phyloP scores from a whole-genome alignment of 2,888 invertebrate species.

The Prenolepis imparis region DNA sequence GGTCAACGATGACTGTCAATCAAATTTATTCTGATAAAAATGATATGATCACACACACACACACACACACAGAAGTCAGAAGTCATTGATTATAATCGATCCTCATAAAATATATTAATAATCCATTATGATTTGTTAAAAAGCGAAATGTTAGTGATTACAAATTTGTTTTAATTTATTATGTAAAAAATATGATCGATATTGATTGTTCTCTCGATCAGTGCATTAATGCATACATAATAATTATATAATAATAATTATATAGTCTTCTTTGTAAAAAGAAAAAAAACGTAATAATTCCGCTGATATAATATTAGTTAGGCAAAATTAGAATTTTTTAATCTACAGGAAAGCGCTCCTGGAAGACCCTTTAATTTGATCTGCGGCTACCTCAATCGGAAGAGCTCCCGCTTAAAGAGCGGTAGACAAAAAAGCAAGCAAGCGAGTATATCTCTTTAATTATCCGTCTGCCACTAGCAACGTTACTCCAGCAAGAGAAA shows the following conservation, averaged over 20 bases:
- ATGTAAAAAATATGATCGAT: neutral
- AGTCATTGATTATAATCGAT: conserved; percentile 33
- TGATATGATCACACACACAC: too few relatives aligned
- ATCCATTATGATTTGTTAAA: neutral
- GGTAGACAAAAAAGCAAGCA: conserved; percentile 14
- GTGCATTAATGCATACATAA: neutral
- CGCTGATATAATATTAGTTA: neutral
- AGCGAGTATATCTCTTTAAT: conserved; percentile 45
- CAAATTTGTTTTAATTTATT: neutral
- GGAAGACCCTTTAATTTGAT: neutral
- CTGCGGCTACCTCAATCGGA: conserved; percentile 46
- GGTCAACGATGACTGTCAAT: neutral
- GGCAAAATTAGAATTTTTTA: neutral
- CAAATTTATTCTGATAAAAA: neutral
- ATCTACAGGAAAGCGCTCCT: neutral
- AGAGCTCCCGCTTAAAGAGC: conserved; percentile 35
- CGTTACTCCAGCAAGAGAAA: conserved; percentile 7
- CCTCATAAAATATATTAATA: conserved; percentile 16
- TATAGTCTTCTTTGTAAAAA: neutral
- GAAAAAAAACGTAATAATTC: neutral
- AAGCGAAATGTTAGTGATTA: neutral
- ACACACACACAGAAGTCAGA: too few relatives aligned
- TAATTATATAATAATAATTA: neutral
- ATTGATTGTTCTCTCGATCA: neutral
- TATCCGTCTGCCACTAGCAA: conserved; percentile 20